Evolutionary conservation across 2,113 vertebrate genomes (phyloP), one percentile per base, ranked within the genome.

Genomic region (Gymnorhina tibicen): DNA sequence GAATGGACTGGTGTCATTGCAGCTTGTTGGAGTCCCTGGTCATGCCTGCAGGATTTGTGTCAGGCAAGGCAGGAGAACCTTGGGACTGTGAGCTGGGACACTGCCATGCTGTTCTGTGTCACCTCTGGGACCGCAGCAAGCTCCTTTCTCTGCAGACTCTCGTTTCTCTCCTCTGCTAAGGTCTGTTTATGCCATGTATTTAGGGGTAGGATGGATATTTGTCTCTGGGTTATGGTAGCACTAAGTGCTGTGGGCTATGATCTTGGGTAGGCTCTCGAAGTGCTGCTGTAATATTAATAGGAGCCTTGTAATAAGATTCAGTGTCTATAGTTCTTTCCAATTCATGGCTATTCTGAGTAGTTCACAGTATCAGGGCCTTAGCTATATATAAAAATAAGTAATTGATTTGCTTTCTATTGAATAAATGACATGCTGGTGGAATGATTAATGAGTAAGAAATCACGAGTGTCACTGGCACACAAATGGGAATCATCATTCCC

Each of bases 371-470:
- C 58, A 10, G 66, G 69, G 66, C 49, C 37, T 64, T 24, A 46
- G 41, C 81, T 94, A 82, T 46, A 8, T 64, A 74, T 68, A 78
- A 95, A 94, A 92, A 70, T 73, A 77, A 85, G 77, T 72, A 95
- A 94, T 94, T 96, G 72, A 79, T 93, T 89, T 93, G 70, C 75
- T 96, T 93, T 91, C 91, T 79, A 28, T 50, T 87, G 91, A 92
- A 85, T 76, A 97, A 87, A 85, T 95, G 81, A 50, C 77, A n/a
- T 75, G 59, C 68, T 4, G 35, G 56, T 93, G 47, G 39, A 81
- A 85, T 91, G 86, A 96, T 85, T 89, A 85, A 88, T 85, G 94
- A 95, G 72, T 84, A 91, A 95, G 94, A 87, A 97, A 70, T 79
- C 41, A 58, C 0, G 4, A 96, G 86, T 56, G 26, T 72, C 87